These are phyloP conservation scores for Ochropleura leucogaster DNA, from an alignment of 2,888 invertebrate species.

Conservation along the genomic window DNA sequence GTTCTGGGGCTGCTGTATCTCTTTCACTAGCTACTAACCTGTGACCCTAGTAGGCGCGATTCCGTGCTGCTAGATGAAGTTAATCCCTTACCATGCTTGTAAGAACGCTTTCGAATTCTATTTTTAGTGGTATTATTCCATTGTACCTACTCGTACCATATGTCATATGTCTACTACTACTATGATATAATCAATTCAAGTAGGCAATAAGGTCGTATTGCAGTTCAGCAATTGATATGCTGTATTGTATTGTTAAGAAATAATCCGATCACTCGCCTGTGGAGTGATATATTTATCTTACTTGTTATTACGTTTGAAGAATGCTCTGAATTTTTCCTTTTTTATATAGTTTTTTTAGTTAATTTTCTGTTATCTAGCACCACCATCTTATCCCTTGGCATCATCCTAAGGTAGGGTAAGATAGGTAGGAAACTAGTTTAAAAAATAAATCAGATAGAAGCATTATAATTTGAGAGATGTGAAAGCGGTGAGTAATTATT, in stretches of 20 bases:
- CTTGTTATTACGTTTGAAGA: conserved; percentile 3
- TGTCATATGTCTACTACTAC: background rate
- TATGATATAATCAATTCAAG: conserved; percentile 1
- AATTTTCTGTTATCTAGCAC: background rate
- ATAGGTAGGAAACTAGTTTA: background rate
- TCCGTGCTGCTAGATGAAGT: background rate
- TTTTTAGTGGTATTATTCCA: background rate
- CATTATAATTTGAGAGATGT: background rate
- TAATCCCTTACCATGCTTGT: background rate
- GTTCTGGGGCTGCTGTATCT: too few species aligned
- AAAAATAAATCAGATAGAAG: background rate
- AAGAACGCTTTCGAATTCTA: background rate
- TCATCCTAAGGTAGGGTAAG: background rate
- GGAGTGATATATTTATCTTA: conserved; percentile 46
- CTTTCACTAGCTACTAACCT: too few species aligned
- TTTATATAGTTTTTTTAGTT: background rate
- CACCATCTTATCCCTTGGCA: background rate
- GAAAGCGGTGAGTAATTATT: too few species aligned
- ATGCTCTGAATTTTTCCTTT: background rate
- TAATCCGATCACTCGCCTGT: conserved; percentile 33
- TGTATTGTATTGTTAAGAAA: conserved; percentile 4
- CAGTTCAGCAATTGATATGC: conserved; percentile 23
- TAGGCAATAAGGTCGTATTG: conserved; percentile 38
- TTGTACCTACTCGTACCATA: background rate
- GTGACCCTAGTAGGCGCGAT: too few species aligned